Evolutionary conservation across 2,888 invertebrate species (phyloP), one percentile per base, ranked within the genome.

Genomic region (Eueremaeus valkanovi): DNA sequence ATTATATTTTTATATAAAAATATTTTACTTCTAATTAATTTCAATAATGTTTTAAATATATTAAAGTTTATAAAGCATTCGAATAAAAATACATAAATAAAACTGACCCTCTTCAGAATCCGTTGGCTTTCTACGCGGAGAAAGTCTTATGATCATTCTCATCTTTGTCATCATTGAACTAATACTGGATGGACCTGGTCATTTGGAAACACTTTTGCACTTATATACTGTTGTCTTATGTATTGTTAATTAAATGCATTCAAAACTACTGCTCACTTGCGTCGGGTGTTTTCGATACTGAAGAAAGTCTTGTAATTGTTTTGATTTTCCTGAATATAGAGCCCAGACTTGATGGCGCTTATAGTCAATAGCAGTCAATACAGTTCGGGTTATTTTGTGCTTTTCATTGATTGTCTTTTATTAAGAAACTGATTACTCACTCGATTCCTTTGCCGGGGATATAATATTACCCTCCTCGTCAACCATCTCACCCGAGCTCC

Each of bases 301-400:
- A 68, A 0, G 68, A 68, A 3, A 68, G 42, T 40, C 68, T n/a
- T 2, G 40, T 24, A 33, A 68, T 36, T 3, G 42, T 40, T 21
- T 68, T 68, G 68, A 68, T 68, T 42, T 42, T 68, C 13, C 68
- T 68, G 42, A 68, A 68, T 31, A 61, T 31, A 5, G 61, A 61
- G 3, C 61, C 61, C 31, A 61, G 31, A 3, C 27, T 33, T 5
- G 61, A 31, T 27, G 9, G 29, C 3, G 3, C 58, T 58, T n/a
- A n/a, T n/a, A n/a, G n/a, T n/a, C 3, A 29, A 24, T 29, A 24
- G 3, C 1, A 24, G 21, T 49, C 49, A 49, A 49, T n/a, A 49
- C 21, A 49, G 5, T n/a, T n/a, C 3, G 49, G n/a, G n/a, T n/a
- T n/a, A n/a, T n/a, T n/a, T n/a, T n/a, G n/a, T n/a, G n/a, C n/a